Base-by-base conservation (phyloP, 2,888 invertebrate species). In the Germaria angustata region DNA sequence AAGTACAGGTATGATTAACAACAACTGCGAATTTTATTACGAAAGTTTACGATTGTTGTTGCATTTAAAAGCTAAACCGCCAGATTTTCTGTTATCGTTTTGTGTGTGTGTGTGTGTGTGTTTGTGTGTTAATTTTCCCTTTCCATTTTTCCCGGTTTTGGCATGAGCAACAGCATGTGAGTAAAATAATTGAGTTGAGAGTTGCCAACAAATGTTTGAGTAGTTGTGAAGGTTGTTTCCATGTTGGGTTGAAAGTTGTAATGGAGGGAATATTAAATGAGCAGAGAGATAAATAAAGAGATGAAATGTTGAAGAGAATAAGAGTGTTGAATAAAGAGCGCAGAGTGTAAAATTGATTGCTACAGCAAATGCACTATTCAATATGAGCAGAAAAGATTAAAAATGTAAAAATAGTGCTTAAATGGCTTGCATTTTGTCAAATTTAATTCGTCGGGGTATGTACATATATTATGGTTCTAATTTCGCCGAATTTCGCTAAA, bases 71-170 rank as follows among this genome's bases (percentile, higher is more conserved):
- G n/a, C n/a, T n/a, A 11, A 41, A 13, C n/a, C 11, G 36, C 11
- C 32, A 17, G 9, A 11, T 73, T 17, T 20, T 44, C n/a, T n/a
- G n/a, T n/a, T n/a, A n/a, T n/a, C n/a, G n/a, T n/a, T n/a, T n/a
- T n/a, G n/a, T n/a, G n/a, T n/a, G n/a, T n/a, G n/a, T n/a, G n/a
- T n/a, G n/a, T n/a, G n/a, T n/a, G n/a, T n/a, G n/a, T n/a, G n/a
- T n/a, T 32, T 11, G 2, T 24, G 22, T 24, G 15, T 24, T 4
- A 4, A 1, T 24, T 51, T 17, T 6, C 7, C 8, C 17, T 24
- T 13, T 17, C 24, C 24, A 44, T 46, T 71, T 57, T 46, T 32
- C 34, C 46, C 36, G 24, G 13, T 46, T 75, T 75, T 75, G 55
- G 63, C 49, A 28, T 51, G 61, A 61, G 15, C 34, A 20, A 6